Evolutionary conservation across 2,113 vertebrate genomes (phyloP).

Genomic region (Tylochromis polylepis): DNA sequence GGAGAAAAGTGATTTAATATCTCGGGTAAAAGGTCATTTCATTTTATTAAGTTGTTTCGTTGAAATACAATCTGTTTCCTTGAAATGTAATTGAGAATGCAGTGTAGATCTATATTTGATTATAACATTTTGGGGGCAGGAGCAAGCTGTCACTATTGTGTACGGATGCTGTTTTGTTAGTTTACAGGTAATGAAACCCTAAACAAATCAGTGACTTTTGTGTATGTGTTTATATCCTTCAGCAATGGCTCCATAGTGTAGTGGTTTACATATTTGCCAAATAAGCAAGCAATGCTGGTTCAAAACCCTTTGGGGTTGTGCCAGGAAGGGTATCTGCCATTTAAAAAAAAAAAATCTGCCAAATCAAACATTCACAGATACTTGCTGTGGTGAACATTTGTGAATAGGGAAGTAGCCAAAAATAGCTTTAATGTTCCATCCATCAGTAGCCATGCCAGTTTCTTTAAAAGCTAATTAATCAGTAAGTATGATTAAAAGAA

Average conservation of each 20-base stretch:
- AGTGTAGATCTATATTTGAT: neutral
- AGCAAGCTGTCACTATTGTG: neutral
- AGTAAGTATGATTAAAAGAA: neutral
- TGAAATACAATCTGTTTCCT: neutral
- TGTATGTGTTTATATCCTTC: neutral
- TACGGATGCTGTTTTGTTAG: neutral
- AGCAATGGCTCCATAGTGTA: neutral
- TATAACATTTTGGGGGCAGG: neutral
- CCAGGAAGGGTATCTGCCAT: neutral
- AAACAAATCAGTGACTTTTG: neutral
- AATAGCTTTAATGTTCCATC: neutral
- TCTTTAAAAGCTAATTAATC: neutral
- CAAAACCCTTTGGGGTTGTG: neutral
- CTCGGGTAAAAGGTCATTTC: neutral
- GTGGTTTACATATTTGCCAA: neutral
- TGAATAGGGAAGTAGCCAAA: neutral
- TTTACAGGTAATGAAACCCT: neutral
- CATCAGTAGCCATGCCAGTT: neutral
- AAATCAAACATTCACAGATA: neutral
- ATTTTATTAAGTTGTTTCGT: neutral
- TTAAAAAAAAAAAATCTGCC: neutral
- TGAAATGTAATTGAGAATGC: neutral
- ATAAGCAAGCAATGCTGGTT: neutral
- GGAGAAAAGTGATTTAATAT: neutral
- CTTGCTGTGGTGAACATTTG: neutral